Base-by-base conservation (phyloP, 2,113 vertebrate species). In the Theristicus caerulescens region DNA sequence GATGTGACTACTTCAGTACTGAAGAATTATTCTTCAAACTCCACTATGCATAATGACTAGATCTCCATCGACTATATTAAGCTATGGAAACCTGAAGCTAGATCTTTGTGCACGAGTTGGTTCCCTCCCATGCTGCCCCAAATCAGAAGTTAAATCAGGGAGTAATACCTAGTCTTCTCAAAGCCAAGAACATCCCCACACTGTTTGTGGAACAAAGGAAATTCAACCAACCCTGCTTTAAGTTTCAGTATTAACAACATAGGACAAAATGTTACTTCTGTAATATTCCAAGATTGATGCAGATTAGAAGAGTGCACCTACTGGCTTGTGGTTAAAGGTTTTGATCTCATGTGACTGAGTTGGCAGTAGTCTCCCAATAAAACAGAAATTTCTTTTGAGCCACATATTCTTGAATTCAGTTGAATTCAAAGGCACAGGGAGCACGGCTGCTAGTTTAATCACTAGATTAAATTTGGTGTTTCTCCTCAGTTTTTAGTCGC, bases 81-180 rank as follows among this genome's bases (percentile, higher is more conserved):
- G 22, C 19, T 31, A 70, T 0, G 15, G 21, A 82, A 61, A 47
- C 21, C 46, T 31, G 18, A 66, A 85, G 40, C 22, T 54, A 36
- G 57, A 1, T 10, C 11, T 12, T 51, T 64, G 16, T 61, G 51
- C 0, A 0, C 0, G 0, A 74, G 10, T 1, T 64, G 19, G 18
- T 36, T 64, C 64, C 29, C n/a, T 58, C 55, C 11, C 22, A 24
- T 4, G 2, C 21, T 0, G 2, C 17, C 27, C 20, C 42, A 58
- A 61, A 76, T 11, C 1, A 51, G 20, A 90, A 85, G 25, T 24
- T 59, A 90, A 47, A 71, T 11, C 11, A 21, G 20, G n/a, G 13
- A 87, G 51, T 81, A 78, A 40, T 5, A 83, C 11, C 14, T 40
- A 47, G 29, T 34, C 21, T 66, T 84, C 72, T 36, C 61, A 67